Base-by-base conservation (phyloP, 2,888 invertebrate genomes). In the Tachina grossa region DNA sequence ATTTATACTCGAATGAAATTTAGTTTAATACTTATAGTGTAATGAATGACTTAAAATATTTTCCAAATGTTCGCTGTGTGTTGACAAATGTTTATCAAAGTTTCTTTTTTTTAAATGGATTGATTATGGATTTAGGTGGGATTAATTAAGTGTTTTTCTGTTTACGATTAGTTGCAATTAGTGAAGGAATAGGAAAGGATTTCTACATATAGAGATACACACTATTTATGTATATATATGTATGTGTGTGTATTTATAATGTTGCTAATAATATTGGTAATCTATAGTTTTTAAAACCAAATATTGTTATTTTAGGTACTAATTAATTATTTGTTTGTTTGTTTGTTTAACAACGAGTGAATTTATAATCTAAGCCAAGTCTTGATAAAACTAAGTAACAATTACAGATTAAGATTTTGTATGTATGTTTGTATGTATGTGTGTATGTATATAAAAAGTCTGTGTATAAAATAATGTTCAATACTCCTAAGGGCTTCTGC, bases 281-380 rank as follows among this genome's bases (percentile, higher is more conserved):
- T 72, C 69, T 63, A 13, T 45, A 43, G 76, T 65, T 75, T 55
- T 79, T 59, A 78, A 81, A 71, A 71, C 39, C 55, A 71, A 45
- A 61, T 85, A 61, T 82, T 79, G 57, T 71, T 76, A 65, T 59
- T 76, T 88, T 85, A 90, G 90, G 90, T 90, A 90, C 90, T 89
- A 88, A 90, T 90, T 89, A 88, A 89, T 78, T 22, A 72, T 69
- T 68, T 57, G 87, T 68, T 78, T 66, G 65, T 82, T 68, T 55
- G 74, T 87, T 84, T 53, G 41, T 85, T 74, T 75, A 74, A 83
- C 75, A 82, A 85, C 85, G 79, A 78, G 85, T 82, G 82, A 77
- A 51, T 75, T 78, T 65, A 41, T 68, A 76, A 84, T 59, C 68
- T 66, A 84, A 63, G 77, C 65, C 9, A 74, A 86, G 88, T 88